A percentile compares a stretch with the other conserved stretches of the same genome.
These are phyloP conservation scores for Malachius bipustulatus DNA, from an alignment of 2,888 invertebrate species.

Conservation along the genomic window DNA sequence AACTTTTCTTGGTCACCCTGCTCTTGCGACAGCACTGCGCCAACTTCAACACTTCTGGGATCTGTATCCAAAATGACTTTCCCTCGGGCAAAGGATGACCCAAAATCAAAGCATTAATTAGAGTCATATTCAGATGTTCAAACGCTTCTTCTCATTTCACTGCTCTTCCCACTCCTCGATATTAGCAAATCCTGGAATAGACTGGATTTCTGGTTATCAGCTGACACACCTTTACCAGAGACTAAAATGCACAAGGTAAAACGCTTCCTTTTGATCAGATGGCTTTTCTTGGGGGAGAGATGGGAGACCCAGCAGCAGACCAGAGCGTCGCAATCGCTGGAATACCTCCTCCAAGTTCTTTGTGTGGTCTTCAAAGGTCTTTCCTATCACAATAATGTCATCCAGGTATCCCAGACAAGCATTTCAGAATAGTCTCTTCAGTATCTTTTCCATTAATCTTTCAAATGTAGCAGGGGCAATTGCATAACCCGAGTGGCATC, in stretches of 20 bases:
- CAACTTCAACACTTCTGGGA: constrained; percentile 12
- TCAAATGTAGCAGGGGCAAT: constrained; percentile 21
- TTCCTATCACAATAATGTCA: constrained; percentile 14
- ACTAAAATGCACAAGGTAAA: too few species aligned
- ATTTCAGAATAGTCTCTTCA: constrained; percentile 17
- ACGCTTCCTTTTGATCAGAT: too few species aligned
- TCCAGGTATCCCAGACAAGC: constrained; percentile 15
- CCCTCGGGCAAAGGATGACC: constrained; percentile 45
- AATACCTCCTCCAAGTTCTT: not conserved
- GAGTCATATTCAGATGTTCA: constrained; percentile 7
- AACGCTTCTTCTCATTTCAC: constrained; percentile 4
- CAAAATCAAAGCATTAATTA: constrained; percentile 30
- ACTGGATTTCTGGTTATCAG: constrained; percentile 3
- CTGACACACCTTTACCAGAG: too few species aligned
- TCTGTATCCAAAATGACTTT: constrained; percentile 16
- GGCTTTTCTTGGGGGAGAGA: too few species aligned
- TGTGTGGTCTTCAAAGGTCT: constrained; percentile 11
- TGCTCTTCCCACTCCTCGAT: constrained; percentile 12
- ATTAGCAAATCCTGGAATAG: constrained; percentile 14
- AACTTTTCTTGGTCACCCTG: constrained; percentile 19
- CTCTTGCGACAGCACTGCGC: constrained; percentile 13
- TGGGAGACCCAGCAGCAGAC: too few species aligned
- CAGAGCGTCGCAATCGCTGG: not conserved
- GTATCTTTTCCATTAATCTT: constrained; percentile 20
- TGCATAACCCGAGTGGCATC: constrained; percentile 22